Evolutionary conservation across 2,888 invertebrate genomes (phyloP), one percentile per base, ranked within the genome.

Genomic region (Venusia cambrica): DNA sequence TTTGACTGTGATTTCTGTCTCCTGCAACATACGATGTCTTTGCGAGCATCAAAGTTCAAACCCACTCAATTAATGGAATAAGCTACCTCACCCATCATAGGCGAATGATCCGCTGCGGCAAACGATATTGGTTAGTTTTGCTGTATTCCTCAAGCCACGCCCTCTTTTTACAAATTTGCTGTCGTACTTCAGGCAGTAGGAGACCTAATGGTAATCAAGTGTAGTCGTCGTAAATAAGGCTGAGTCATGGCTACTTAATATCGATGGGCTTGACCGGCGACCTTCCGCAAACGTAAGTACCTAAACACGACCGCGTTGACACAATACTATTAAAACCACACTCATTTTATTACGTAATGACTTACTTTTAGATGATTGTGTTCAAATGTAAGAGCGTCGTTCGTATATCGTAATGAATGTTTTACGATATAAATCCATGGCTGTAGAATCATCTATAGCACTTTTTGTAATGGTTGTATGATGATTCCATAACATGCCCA

Each of bases 401-500:
- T 8, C 11, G 7, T 10, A 25, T 25, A 25, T 4, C 10, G n/a
- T n/a, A n/a, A n/a, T n/a, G n/a, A n/a, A n/a, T n/a, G n/a, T n/a
- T n/a, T n/a, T n/a, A n/a, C n/a, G 19, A 27, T 28, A 38, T 35
- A 39, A 35, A 26, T 38, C 19, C 13, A 39, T 19, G n/a, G 20
- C 11, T 17, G 6, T 34, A 19, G 10, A 8, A 4, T 37, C 21
- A 37, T 20, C 14, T 30, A 32, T 31, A 28, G 21, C 18, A 32
- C 10, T 25, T 24, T 17, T 7, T 13, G 17, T 17, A n/a, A 31
- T 20, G 18, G 29, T 26, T 33, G 24, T 20, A 33, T 25, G 24
- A 29, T 27, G 8, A 18, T 35, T 22, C 47, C 48, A 40, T 38
- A 37, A 47, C 50, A 56, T 62, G 52, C 57, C 40, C 48, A 54